These are phyloP conservation scores for Arnoldichthys spilopterus DNA, from an alignment of 2,797 vertebrate species.

Conservation along the genomic window DNA sequence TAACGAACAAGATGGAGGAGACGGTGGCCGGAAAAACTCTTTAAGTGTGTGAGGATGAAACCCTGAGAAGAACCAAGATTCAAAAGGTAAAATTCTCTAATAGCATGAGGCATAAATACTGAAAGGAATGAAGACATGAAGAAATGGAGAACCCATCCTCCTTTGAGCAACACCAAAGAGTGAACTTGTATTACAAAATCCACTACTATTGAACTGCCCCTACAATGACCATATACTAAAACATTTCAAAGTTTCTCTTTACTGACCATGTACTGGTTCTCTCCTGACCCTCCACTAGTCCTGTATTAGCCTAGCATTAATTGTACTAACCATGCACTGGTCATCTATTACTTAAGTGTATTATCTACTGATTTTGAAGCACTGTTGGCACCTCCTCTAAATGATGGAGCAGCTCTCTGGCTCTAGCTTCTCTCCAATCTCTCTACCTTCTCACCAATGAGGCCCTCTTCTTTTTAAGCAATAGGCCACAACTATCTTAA, in stretches of 20 bases:
- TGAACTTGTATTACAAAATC: not conserved
- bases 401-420: not conserved
- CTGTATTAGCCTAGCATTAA: not conserved
- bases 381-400: not conserved
- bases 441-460: too few species aligned
- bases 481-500: too few species aligned
- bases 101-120: not conserved
- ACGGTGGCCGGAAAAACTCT: not conserved
- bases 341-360: not conserved
- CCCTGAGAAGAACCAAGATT: not conserved
- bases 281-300: not conserved
- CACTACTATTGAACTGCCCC: not conserved
- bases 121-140: too few species aligned
- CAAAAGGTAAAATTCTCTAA: not conserved
- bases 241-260: too few species aligned
- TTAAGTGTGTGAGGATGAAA: not conserved
- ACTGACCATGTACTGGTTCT: not conserved
- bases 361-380: not conserved
- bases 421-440: not conserved
- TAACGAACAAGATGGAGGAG: not conserved
- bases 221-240: not conserved
- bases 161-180: too few species aligned
- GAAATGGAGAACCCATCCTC: too few species aligned
- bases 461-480: too few species aligned
- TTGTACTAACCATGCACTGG: not conserved